These are phyloP conservation scores for Aplidium turbinatum DNA, from an alignment of 23 tunicate genomes.

Conservation along the genomic window DNA sequence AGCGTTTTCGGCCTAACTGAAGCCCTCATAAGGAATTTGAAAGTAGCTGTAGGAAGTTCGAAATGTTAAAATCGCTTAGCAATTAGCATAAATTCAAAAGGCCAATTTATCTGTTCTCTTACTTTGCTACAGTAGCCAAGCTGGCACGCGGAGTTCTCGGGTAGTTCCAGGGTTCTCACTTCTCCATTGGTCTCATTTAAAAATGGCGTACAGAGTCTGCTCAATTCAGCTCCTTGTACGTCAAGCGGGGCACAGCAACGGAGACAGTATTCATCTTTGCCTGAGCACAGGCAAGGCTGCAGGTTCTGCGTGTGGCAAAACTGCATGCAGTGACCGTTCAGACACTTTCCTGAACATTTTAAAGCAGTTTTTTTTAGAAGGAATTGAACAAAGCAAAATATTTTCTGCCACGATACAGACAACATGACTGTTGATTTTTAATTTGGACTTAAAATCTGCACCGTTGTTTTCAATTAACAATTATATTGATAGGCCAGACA, in stretches of 20 bases:
- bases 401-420: too few species aligned
- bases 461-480: too few species aligned
- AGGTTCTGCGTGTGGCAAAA: slow-evolving; percentile 71
- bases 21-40: too few species aligned
- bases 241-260: slow-evolving; percentile 71
- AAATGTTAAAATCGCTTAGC: too few species aligned
- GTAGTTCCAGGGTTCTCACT: slow-evolving; percentile 5
- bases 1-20: too few species aligned
- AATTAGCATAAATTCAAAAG: background rate
- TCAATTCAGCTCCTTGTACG: slow-evolving; percentile 34
- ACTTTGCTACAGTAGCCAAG: slow-evolving; percentile 73
- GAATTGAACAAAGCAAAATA: background rate
- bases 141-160: slow-evolving; percentile 66
- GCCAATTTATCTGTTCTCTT: background rate
- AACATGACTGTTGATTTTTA: too few species aligned
- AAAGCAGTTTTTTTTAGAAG: background rate
- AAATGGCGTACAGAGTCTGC: slow-evolving; percentile 55
- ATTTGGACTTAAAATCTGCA: too few species aligned
- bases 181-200: slow-evolving; percentile 1
- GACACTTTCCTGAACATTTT: slow-evolving; percentile 59
- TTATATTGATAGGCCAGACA: too few species aligned
- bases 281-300: slow-evolving; percentile 72
- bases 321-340: slow-evolving; percentile 66
- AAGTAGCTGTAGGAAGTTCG: too few species aligned
- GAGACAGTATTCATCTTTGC: slow-evolving; percentile 43